Conservation (phyloP, 2,113 vertebrate species). For the Indri indri region DNA sequence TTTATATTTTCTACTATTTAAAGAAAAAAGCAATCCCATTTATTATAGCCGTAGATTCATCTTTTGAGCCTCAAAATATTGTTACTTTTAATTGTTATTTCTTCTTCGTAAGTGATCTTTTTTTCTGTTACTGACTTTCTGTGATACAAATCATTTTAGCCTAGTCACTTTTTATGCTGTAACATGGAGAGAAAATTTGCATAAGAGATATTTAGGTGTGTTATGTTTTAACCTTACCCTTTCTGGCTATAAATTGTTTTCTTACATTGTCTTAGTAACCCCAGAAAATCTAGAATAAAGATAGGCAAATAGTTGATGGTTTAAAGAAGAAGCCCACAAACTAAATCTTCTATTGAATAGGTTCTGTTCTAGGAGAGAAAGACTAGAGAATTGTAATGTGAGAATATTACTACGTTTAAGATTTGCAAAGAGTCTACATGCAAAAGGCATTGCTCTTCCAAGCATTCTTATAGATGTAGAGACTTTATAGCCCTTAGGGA, state of each 20-base stretch:
- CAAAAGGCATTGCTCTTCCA: neutral
- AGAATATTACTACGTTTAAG: constrained; percentile 49
- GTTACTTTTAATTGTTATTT: constrained; percentile 31
- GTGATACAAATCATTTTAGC: neutral
- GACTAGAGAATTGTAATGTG: constrained; percentile 21
- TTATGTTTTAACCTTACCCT: neutral
- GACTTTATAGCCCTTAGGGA: constrained; percentile 66
- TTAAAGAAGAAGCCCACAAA: constrained; percentile 23
- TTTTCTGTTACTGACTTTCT: constrained; percentile 1
- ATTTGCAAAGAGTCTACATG: neutral
- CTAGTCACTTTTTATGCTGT: neutral
- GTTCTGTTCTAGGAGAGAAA: constrained; percentile 34
- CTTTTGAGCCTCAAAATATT: neutral
- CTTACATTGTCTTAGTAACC: neutral
- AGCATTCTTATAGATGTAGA: constrained; percentile 38
- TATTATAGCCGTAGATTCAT: neutral
- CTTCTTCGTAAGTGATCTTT: constrained; percentile 15
- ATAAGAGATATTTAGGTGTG: neutral
- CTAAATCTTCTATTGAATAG: constrained; percentile 33
- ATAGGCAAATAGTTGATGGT: neutral
- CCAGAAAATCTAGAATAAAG: constrained; percentile 11
- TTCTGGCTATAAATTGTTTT: constrained; percentile 14
- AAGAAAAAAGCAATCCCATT: neutral
- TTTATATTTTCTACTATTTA: constrained; percentile 47
- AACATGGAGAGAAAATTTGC: constrained; percentile 12